Conservation (phyloP, 2,888 invertebrate species). For the Melieria omissa region DNA sequence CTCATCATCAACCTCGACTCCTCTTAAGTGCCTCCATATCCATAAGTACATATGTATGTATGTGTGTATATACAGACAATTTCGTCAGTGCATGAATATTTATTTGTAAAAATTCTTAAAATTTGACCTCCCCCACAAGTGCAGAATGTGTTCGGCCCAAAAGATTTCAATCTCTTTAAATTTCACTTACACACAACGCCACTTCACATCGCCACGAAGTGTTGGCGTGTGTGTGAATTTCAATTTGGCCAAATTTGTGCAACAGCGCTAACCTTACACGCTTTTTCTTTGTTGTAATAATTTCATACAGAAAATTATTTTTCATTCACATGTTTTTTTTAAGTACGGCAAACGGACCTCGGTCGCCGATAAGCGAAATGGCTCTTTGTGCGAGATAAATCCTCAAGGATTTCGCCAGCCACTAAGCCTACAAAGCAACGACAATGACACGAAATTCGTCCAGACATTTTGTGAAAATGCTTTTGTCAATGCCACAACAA, state of each 20-base stretch:
- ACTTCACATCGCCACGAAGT: too few relatives aligned
- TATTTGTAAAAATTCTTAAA: too few relatives aligned
- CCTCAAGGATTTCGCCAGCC: conserved; percentile 24
- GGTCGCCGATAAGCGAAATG: conserved; percentile 3
- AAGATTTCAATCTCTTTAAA: too few relatives aligned
- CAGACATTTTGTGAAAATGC: conserved; percentile 25
- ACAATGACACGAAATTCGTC: conserved; percentile 25
- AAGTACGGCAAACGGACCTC: background rate
- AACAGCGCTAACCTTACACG: too few relatives aligned
- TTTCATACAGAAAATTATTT: background rate
- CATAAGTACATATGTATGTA: background rate
- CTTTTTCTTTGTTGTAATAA: background rate
- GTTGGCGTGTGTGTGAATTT: too few relatives aligned
- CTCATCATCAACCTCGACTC: background rate
- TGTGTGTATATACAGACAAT: background rate
- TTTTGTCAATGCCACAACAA: conserved; percentile 26
- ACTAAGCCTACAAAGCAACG: conserved; percentile 29
- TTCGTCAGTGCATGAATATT: background rate
- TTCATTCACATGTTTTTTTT: background rate
- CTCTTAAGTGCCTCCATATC: background rate
- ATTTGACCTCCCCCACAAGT: too few relatives aligned
- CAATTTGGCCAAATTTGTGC: too few relatives aligned
- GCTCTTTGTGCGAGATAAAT: conserved; percentile 7
- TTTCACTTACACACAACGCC: too few relatives aligned
- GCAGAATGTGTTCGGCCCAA: too few relatives aligned